Base-by-base conservation (phyloP, 2,888 invertebrate species). In the Anthophora plumipes region DNA sequence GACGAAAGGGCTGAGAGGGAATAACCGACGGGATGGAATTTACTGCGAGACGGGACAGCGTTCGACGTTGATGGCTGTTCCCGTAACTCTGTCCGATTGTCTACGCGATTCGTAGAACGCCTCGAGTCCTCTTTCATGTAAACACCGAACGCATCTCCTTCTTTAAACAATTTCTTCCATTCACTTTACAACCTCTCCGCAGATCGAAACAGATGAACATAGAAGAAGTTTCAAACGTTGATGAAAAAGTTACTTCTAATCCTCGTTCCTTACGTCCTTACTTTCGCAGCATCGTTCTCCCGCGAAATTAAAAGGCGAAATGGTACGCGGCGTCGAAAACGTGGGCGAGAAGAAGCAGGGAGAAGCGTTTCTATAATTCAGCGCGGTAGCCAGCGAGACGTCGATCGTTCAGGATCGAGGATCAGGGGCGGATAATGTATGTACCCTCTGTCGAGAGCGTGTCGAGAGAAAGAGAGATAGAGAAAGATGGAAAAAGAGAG, bases 381-480 rank as follows among this genome's bases (percentile, higher is more conserved):
- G 88, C 82, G 85, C 83, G 70, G 84, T 85, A 84, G 80, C 88
- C 80, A 84, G 80, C 77, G 81, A 85, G 84, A 86, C 83, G 87
- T 85, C 79, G 90, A 85, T 84, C 85, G 85, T 76, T 77, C 85
- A 71, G 81, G 84, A 85, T 83, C 82, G 85, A 86, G 89, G 90
- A 89, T 91, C 89, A 89, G 89, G 90, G 90, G 88, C 85, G 90
- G 89, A 91, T 93, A 92, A 93, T 92, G 91, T 93, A 93, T 93
- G 92, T 93, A 93, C 92, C 93, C 93, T 90, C 88, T 87, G 88
- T 76, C 72, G 84, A 76, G 78, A 70, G 57, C 22, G 31, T 31
- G 31, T 31, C 31, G 31, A 31, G 31, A 31, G 31, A 31, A 4
- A 31, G 31, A 31, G 31, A 67, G 70, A 43, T 54, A 46, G 76